phyloP scores from a whole-genome alignment of 2,113 vertebrate genomes.

The Dinomys branickii region DNA sequence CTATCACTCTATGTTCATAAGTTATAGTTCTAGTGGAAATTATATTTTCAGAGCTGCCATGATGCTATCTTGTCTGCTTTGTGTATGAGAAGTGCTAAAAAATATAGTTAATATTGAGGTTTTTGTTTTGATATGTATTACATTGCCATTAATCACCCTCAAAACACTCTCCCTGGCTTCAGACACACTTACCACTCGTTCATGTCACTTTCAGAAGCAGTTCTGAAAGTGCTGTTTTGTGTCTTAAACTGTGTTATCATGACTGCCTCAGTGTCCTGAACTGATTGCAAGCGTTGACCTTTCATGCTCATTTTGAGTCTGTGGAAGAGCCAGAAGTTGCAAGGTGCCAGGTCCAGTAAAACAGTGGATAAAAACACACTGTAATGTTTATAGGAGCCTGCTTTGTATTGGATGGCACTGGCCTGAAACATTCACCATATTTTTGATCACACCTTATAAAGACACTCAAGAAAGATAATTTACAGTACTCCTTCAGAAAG shows the following conservation, averaged over 20 bases:
- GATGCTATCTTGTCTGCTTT: background rate
- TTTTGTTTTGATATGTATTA: background rate
- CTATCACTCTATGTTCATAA: background rate
- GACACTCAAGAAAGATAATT: background rate
- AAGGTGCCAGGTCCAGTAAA: background rate
- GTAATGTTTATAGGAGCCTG: background rate
- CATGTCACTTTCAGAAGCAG: background rate
- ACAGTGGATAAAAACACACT: background rate
- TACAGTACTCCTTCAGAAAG: background rate
- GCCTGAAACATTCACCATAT: background rate
- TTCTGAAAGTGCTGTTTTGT: background rate
- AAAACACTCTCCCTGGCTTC: background rate
- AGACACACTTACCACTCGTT: background rate
- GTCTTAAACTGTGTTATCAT: background rate
- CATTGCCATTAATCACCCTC: background rate
- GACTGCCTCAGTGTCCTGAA: background rate
- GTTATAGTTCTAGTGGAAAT: background rate
- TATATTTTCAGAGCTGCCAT: background rate
- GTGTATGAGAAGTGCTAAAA: background rate
- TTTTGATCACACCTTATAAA: background rate
- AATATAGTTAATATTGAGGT: background rate
- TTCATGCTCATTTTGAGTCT: background rate
- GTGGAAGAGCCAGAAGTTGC: background rate
- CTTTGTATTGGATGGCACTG: background rate
- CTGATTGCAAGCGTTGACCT: background rate